Conservation (phyloP, 1,140 invertebrate genomes). For the Drosophila pallidifrons region DNA sequence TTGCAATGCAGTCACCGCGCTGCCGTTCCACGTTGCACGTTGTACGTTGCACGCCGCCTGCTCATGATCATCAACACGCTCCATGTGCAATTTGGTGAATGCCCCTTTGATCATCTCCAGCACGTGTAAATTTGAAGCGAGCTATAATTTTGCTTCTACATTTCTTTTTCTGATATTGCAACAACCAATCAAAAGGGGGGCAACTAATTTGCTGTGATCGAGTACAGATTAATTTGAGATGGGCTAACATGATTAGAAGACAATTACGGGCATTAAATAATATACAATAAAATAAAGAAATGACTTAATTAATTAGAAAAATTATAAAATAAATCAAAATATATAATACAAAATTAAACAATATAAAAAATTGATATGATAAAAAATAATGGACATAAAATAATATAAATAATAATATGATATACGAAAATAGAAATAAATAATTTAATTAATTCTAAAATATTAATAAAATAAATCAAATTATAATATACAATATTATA, state of each 20-base stretch:
- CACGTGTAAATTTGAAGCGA: constrained; percentile 32
- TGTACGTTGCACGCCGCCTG: not conserved
- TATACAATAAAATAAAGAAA: no score
- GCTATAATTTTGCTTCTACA: not conserved
- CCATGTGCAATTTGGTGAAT: constrained; percentile 37
- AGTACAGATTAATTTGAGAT: constrained; percentile 13
- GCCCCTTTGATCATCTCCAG: constrained; percentile 30
- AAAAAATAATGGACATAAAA: no score
- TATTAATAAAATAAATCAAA: no score
- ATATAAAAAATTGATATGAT: no score
- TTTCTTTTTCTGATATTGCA: constrained; percentile 3
- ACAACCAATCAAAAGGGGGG: constrained; percentile 7
- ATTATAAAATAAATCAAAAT: not conserved
- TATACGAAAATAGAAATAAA: no score
- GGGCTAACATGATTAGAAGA: not conserved
- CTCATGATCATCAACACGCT: constrained; percentile 38
- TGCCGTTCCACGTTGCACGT: not conserved
- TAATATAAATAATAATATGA: no score
- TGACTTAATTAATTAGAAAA: not conserved
- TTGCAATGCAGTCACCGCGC: constrained; percentile 24
- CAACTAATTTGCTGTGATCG: constrained; percentile 9
- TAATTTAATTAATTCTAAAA: no score
- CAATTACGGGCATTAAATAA: not conserved
- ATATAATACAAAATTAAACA: not conserved
- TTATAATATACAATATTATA: no score